phyloP scores from a whole-genome alignment of 2,797 vertebrate genomes.

The Chelon auratus region DNA sequence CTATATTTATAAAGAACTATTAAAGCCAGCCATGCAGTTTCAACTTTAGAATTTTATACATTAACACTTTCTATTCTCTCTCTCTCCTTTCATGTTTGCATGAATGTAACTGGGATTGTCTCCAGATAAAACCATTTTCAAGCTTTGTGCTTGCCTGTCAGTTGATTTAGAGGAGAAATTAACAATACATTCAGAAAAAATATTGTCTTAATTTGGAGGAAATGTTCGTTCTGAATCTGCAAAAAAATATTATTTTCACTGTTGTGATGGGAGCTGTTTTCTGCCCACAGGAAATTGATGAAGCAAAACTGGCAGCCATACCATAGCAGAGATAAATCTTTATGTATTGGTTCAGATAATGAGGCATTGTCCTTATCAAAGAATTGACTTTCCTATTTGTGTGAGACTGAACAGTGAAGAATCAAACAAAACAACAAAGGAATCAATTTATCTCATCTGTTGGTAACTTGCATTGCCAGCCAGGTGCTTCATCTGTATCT shows the following conservation, averaged over 20 bases:
- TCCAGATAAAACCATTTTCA: slow-evolving; percentile 3
- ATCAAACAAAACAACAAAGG: slow-evolving; percentile 20
- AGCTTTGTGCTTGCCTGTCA: background rate
- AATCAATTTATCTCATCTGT: slow-evolving; percentile 11
- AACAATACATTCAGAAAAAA: background rate
- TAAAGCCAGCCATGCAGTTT: background rate
- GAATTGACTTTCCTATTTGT: background rate
- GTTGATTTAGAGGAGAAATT: background rate
- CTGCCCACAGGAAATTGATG: background rate
- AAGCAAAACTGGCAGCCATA: background rate
- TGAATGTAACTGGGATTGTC: slow-evolving; percentile 8
- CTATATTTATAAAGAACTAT: no score
- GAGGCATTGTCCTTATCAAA: background rate
- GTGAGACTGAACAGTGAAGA: background rate
- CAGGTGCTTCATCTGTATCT: slow-evolving; percentile 38
- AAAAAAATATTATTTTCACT: background rate
- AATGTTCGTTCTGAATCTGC: background rate
- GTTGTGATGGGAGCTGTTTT: slow-evolving; percentile 3
- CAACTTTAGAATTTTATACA: background rate
- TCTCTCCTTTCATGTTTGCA: background rate
- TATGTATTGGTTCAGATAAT: background rate
- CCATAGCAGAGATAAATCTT: background rate
- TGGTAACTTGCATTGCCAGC: background rate
- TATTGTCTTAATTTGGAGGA: no score
- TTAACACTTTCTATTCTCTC: no score